Conservation (phyloP, 1,140 invertebrate genomes). For the Papilio xuthus region DNA sequence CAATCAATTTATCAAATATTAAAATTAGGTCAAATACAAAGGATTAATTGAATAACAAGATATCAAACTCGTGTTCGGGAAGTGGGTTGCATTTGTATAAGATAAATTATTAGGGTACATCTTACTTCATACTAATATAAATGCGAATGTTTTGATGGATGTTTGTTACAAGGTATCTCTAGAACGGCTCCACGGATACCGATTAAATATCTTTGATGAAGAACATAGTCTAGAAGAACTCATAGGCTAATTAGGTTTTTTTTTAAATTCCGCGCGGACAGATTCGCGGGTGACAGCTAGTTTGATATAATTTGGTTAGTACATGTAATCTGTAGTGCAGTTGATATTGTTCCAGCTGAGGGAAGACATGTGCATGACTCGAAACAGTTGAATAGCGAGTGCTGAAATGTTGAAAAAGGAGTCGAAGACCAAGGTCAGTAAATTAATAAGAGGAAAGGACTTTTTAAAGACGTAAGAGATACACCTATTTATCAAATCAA, state of each 20-base stretch:
- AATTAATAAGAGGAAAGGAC: background rate
- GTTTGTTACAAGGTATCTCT: too few relatives aligned
- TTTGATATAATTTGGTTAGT: background rate
- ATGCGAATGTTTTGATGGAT: too few relatives aligned
- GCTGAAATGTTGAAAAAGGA: conserved; percentile 36
- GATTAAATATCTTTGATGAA: too few relatives aligned
- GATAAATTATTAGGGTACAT: background rate
- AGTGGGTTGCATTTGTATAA: background rate
- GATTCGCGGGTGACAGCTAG: too few relatives aligned
- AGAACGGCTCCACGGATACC: too few relatives aligned
- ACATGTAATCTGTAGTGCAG: background rate
- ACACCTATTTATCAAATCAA: background rate
- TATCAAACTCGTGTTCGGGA: background rate
- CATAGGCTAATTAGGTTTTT: too few relatives aligned
- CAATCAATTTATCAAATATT: background rate
- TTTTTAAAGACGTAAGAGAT: background rate
- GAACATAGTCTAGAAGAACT: too few relatives aligned
- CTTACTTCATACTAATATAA: too few relatives aligned
- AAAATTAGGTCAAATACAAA: conserved; percentile 1
- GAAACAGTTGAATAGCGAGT: conserved; percentile 15
- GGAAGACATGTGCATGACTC: background rate
- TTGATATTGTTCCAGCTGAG: background rate
- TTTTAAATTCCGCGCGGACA: too few relatives aligned
- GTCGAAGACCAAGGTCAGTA: conserved; percentile 29
- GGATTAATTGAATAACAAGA: background rate